Percentiles rank a stretch among this genome's conserved stretches.
Evolutionary conservation across 2,888 invertebrate genomes (phyloP).

Genomic region (Harpalus rufipes): DNA sequence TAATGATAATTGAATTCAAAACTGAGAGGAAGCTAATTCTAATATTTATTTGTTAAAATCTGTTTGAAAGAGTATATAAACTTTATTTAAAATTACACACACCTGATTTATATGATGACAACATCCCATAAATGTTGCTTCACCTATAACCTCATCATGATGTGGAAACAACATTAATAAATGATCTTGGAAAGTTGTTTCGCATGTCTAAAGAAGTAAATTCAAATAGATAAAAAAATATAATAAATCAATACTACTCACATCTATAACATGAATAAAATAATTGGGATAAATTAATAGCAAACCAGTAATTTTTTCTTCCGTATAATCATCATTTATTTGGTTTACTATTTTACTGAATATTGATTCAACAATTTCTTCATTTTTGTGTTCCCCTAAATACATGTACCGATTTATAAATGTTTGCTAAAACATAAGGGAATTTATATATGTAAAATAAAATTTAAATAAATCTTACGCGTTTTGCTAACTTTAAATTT

Average conservation of each 20-base stretch:
- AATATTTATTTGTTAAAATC: too few relatives aligned
- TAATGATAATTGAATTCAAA: too few relatives aligned
- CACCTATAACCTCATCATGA: conserved; percentile 72
- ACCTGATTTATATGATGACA: conserved; percentile 78
- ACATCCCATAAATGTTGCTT: conserved; percentile 76
- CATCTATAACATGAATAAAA: conserved; percentile 72
- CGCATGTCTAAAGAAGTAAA: conserved; percentile 76
- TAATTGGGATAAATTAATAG: conserved; percentile 69
- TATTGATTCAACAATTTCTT: conserved; percentile 74
- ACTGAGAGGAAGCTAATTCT: too few relatives aligned
- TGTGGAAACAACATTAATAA: conserved; percentile 75
- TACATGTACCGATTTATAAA: conserved; percentile 78
- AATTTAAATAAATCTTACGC: conserved; percentile 66
- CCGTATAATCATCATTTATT: conserved; percentile 69
- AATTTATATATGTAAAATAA: conserved; percentile 63
- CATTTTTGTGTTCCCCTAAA: conserved; percentile 76
- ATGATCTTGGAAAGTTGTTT: conserved; percentile 78
- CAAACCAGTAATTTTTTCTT: conserved; percentile 70
- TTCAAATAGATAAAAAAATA: conserved; percentile 11
- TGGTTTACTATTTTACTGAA: conserved; percentile 74
- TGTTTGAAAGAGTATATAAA: too few relatives aligned
- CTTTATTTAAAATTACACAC: background rate
- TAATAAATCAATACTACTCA: conserved; percentile 69
- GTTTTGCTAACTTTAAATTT: conserved; percentile 68
- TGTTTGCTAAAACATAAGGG: conserved; percentile 75